phyloP scores from a whole-genome alignment of 2,888 invertebrate species.

The Ichneumoninae sp. region DNA sequence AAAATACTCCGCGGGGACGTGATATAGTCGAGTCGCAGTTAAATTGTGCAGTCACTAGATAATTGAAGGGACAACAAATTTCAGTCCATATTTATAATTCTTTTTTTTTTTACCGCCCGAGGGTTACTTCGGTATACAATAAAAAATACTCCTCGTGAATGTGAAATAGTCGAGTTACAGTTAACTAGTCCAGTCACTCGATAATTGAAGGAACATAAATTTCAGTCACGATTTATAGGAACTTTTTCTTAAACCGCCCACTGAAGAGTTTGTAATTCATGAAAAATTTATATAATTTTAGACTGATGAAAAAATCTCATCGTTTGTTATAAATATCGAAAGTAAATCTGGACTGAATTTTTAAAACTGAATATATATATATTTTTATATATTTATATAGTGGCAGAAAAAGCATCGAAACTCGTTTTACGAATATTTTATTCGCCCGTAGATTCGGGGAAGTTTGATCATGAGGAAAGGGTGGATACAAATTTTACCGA shows the following conservation, averaged over 20 bases:
- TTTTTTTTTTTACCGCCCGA: no score
- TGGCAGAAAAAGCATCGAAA: background rate
- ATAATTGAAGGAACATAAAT: background rate
- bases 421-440: background rate
- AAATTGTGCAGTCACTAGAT: background rate
- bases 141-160: background rate
- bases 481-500: slow-evolving; percentile 50
- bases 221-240: no score
- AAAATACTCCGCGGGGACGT: background rate
- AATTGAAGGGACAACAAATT: background rate
- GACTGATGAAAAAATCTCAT: no score
- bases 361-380: no score
- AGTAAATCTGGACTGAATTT: no score
- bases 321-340: no score
- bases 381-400: background rate
- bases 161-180: background rate
- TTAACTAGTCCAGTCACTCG: background rate
- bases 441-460: background rate
- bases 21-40: background rate
- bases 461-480: background rate
- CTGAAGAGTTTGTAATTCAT: no score
- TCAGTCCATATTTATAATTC: no score
- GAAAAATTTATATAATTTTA: no score
- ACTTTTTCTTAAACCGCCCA: no score
- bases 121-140: background rate